Base-by-base conservation (phyloP, 2,113 vertebrate species). In the Galeopterus variegatus region DNA sequence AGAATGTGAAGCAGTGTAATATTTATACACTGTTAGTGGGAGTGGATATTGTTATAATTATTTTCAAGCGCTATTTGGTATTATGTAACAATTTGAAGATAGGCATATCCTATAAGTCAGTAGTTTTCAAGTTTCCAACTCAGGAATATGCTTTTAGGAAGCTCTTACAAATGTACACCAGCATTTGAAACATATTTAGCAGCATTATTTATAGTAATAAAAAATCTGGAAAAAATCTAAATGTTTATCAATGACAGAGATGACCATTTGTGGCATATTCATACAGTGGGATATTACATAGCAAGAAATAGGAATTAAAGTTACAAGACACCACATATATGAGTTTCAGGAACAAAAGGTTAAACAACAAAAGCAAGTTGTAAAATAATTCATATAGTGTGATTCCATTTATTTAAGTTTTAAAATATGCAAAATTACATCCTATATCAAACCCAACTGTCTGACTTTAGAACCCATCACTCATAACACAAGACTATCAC, bases 351-450 rank as follows among this genome's bases (percentile, higher is more conserved):
- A 86, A 9, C 36, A 80, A 26, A 58, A 48, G 14, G 18, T 15
- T 28, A 62, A 70, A 56, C 18, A 9, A 58, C 21, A 52, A 96
- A 83, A 60, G 28, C 50, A 86, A 75, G 87, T 24, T 58, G 12
- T 41, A 52, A 80, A 87, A 64, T 26, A 84, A 85, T 45, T 76
- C 41, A 33, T 36, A 48, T 6, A 41, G 23, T 64, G 54, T 50
- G 67, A 73, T 67, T 89, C 62, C 17, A 72, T 83, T 77, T 82
- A 62, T 10, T 54, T 58, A 41, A 41, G 14, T 13, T 58, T 92
- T 56, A 64, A 96, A 77, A 95, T n/a, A 81, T 10, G 1, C 45
- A 85, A 86, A 69, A 92, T 92, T 64, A 64, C 91, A 52, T n/a
- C 15, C 69, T 19, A 76, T 28, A 21, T 92, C 36, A 79, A 92